These are phyloP conservation scores for Sinocyclocheilus maitianheensis DNA, from an alignment of 2,113 vertebrate genomes.

Conservation along the genomic window DNA sequence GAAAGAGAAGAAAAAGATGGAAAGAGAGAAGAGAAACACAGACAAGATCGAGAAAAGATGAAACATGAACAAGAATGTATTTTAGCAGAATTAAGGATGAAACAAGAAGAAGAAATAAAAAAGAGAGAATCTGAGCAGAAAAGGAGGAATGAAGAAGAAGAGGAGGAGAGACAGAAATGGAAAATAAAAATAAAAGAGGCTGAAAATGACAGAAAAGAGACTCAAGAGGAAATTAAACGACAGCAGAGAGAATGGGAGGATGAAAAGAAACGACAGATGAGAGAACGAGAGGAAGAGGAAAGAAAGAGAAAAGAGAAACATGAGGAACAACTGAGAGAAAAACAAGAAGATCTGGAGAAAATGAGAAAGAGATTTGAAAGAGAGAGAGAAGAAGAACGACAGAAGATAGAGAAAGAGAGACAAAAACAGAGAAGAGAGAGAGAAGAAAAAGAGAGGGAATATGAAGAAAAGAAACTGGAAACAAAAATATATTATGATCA, in stretches of 20 bases:
- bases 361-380: too few relatives aligned
- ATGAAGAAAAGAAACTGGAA: rapidly evolving
- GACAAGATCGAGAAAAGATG: neutral
- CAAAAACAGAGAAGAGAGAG: neutral
- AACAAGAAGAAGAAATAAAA: neutral
- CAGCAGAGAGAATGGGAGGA: too few relatives aligned
- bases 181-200: neutral
- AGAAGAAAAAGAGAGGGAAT: neutral
- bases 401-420: neutral
- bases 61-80: neutral
- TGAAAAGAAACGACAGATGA: too few relatives aligned
- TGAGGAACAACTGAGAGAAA: too few relatives aligned
- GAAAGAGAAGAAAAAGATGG: neutral
- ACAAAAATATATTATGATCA: rapidly evolving
- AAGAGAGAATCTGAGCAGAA: rapidly evolving
- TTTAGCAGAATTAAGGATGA: too few relatives aligned
- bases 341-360: too few relatives aligned
- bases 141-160: neutral
- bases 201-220: neutral
- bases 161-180: neutral
- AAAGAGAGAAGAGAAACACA: neutral
- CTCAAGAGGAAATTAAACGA: too few relatives aligned
- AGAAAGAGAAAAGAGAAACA: too few relatives aligned
- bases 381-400: neutral
- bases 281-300: too few relatives aligned